A percentile compares a stretch with the other conserved stretches of the same genome.
phyloP scores from a whole-genome alignment of 1,140 invertebrate genomes.

The Brachionus plicatilis region DNA sequence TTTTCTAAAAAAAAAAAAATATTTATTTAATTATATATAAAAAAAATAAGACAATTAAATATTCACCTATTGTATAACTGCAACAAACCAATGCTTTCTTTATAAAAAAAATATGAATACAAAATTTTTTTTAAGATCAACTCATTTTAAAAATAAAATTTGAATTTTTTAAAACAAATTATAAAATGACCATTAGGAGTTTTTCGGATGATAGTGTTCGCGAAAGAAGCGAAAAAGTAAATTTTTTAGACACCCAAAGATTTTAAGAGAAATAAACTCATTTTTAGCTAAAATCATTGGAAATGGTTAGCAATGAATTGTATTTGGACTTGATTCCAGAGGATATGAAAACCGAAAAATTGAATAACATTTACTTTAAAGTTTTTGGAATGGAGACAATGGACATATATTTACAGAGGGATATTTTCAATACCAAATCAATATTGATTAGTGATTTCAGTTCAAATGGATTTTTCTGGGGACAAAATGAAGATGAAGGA shows the following conservation, averaged over 20 bases:
- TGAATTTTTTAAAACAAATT: not conserved
- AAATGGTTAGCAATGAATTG: not conserved
- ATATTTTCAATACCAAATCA: constrained; percentile 3
- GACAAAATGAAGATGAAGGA: not conserved
- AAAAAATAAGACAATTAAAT: not conserved
- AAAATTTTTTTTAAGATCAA: not conserved
- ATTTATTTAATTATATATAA: not conserved
- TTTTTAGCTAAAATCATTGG: not conserved
- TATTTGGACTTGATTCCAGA: constrained; percentile 3
- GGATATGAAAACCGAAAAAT: not conserved
- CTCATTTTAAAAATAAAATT: not conserved
- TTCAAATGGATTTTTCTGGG: constrained; percentile 15
- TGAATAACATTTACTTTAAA: not conserved
- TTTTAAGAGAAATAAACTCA: not conserved
- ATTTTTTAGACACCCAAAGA: not conserved
- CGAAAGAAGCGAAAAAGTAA: not conserved
- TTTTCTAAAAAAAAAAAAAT: not conserved
- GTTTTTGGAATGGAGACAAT: constrained; percentile 17
- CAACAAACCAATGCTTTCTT: not conserved
- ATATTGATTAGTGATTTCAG: constrained; percentile 1
- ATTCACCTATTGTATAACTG: not conserved
- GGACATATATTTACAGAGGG: not conserved
- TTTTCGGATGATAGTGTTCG: not conserved
- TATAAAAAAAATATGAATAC: not conserved
- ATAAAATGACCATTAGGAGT: not conserved